Evolutionary conservation across 2,797 vertebrate species (phyloP).

Genomic region (Danio jaintianensis): DNA sequence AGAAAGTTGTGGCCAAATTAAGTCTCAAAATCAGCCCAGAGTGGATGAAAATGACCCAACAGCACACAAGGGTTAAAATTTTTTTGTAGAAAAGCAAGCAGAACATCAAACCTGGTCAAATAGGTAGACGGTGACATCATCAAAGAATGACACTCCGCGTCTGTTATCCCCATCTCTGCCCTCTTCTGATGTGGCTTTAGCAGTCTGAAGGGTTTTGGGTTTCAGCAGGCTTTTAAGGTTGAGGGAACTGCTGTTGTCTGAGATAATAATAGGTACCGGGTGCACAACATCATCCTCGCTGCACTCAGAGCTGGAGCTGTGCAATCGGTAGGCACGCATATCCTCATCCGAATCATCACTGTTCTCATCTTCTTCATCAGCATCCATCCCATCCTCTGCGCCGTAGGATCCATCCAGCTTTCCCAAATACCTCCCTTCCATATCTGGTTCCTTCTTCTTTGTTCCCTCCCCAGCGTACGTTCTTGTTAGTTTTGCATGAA

Average conservation of each 20-base stretch:
- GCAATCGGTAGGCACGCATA: constrained; percentile 85
- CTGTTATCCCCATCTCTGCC: constrained; percentile 64
- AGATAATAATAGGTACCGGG: constrained; percentile 87
- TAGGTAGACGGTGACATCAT: constrained; percentile 97
- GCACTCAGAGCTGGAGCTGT: constrained; percentile 88
- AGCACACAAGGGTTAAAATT: neutral
- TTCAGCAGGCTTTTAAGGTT: constrained; percentile 92
- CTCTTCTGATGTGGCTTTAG: constrained; percentile 63
- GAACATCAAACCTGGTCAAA: constrained; percentile 91
- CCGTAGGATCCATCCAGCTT: constrained; percentile 81
- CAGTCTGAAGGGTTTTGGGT: constrained; percentile 60
- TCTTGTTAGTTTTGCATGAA: constrained; percentile 78
- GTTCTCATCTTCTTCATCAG: constrained; percentile 96
- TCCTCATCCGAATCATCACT: constrained; percentile 96
- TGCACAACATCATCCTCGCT: constrained; percentile 87
- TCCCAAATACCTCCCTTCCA: constrained; percentile 93
- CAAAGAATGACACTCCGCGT: constrained; percentile 94
- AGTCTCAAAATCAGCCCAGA: too few species aligned
- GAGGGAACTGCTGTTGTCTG: constrained; percentile 75
- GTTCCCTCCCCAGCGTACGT: constrained; percentile 80
- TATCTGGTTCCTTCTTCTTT: constrained; percentile 91
- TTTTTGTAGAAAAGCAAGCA: neutral
- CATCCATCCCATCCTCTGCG: constrained; percentile 88
- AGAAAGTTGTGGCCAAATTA: too few species aligned
- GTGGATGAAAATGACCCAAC: too few species aligned